A percentile compares a stretch with the other conserved stretches of the same genome.
phyloP scores from a whole-genome alignment of 2,797 vertebrate genomes.

The Geotrypetes seraphini region DNA sequence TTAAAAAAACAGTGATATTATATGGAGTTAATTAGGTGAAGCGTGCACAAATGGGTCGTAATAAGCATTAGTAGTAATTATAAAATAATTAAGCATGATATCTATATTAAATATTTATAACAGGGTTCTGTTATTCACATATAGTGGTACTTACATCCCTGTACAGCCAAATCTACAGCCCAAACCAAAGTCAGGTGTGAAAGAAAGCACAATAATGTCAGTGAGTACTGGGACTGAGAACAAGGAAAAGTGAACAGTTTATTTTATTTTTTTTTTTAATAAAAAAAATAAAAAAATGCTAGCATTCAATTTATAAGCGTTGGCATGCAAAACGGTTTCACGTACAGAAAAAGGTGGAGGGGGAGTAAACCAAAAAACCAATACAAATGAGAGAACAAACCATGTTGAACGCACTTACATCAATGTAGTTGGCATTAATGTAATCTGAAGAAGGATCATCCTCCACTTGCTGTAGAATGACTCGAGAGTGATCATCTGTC shows the following conservation, averaged over 20 bases:
- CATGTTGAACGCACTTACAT: slow-evolving; percentile 87
- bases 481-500: slow-evolving; percentile 96
- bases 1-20: slow-evolving; percentile 40
- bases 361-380: slow-evolving; percentile 16
- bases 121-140: slow-evolving; percentile 71
- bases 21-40: slow-evolving; percentile 51
- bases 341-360: slow-evolving; percentile 60
- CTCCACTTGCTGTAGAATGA: slow-evolving; percentile 95
- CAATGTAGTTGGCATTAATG: slow-evolving; percentile 99
- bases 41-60: slow-evolving; percentile 58
- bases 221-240: slow-evolving; percentile 88
- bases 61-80: slow-evolving; percentile 44
- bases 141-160: slow-evolving; percentile 99
- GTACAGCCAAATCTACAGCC: slow-evolving; percentile 99
- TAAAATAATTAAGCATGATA: slow-evolving; percentile 49
- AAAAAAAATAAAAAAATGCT: slow-evolving; percentile 75
- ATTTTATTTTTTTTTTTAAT: slow-evolving; percentile 59
- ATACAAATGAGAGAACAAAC: slow-evolving; percentile 63
- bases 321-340: slow-evolving; percentile 79
- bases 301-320: slow-evolving; percentile 70
- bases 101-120: slow-evolving; percentile 53
- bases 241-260: slow-evolving; percentile 72
- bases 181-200: slow-evolving; percentile 96
- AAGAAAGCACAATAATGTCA: slow-evolving; percentile 98
- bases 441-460: slow-evolving; percentile 98